Conservation (phyloP, 1,140 invertebrate genomes). For the Penaeus japonicus region DNA sequence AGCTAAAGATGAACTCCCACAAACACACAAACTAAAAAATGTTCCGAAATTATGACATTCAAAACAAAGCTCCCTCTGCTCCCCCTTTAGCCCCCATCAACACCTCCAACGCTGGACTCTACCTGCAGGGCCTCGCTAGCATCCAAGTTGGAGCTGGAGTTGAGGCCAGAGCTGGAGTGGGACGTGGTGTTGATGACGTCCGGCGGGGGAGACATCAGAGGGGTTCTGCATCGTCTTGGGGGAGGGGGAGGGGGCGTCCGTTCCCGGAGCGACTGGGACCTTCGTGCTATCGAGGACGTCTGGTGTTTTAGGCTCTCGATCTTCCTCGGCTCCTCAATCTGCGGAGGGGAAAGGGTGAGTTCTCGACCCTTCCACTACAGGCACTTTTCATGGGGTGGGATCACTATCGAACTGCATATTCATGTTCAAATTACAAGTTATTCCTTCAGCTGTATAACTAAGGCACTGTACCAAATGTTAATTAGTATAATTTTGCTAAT, state of each 20-base stretch:
- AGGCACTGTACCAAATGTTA: no score
- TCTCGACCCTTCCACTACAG: no score
- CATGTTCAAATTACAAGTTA: no score
- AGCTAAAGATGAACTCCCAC: no score
- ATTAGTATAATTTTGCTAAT: no score
- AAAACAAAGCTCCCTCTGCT: neutral
- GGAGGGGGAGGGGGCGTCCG: neutral
- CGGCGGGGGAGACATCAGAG: conserved; percentile 19
- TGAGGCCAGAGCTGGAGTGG: neutral
- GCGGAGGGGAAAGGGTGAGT: neutral
- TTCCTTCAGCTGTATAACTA: no score
- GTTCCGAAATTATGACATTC: neutral
- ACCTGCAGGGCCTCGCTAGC: conserved; percentile 8
- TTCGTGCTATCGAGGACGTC: neutral
- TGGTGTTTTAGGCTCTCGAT: neutral
- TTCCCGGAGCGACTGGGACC: conserved; percentile 59
- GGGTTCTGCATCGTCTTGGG: neutral
- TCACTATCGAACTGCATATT: no score
- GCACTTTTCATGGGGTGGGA: no score
- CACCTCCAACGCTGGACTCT: neutral
- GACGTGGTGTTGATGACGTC: conserved; percentile 24
- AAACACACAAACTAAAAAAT: no score
- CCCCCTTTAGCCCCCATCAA: neutral
- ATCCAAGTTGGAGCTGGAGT: neutral
- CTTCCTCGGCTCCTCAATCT: neutral